Percentiles rank a stretch among this genome's conserved stretches.
These are phyloP conservation scores for Cyphomyrmex costatus DNA, from an alignment of 1,140 invertebrate species.

Conservation along the genomic window DNA sequence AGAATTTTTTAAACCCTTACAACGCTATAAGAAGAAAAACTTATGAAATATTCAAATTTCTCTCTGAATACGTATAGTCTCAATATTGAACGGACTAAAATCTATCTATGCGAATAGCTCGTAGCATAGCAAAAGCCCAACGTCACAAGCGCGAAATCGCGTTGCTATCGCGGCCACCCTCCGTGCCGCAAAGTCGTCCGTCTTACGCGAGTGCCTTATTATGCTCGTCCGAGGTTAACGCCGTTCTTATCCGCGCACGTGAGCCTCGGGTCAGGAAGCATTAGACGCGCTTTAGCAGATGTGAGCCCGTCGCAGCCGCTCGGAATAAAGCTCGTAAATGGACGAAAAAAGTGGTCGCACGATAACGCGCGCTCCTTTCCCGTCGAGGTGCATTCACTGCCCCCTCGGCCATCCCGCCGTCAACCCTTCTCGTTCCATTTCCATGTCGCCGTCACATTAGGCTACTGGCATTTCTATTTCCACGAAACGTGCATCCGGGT, in stretches of 20 bases:
- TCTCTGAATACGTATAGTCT: constrained; percentile 4
- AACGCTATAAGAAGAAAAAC: constrained; percentile 2
- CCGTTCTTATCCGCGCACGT: constrained; percentile 60
- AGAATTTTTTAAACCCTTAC: constrained; percentile 3
- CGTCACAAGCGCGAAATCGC: constrained; percentile 28
- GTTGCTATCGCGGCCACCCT: constrained; percentile 20
- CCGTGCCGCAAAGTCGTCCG: constrained; percentile 62
- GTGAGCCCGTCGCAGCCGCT: constrained; percentile 26
- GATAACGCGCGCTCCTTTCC: constrained; percentile 72
- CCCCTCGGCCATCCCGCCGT: neutral
- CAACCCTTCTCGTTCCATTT: constrained; percentile 63
- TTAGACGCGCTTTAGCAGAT: constrained; percentile 61
- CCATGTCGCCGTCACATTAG: constrained; percentile 77
- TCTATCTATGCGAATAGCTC: constrained; percentile 4
- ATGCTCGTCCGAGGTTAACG: constrained; percentile 62
- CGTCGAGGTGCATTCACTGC: constrained; percentile 38
- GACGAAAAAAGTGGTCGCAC: constrained; percentile 77
- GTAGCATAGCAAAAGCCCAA: constrained; percentile 25
- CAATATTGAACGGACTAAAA: constrained; percentile 31
- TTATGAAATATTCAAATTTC: constrained; percentile 46
- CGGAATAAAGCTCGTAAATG: constrained; percentile 78
- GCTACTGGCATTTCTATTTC: constrained; percentile 68
- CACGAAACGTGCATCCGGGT: constrained; percentile 59
- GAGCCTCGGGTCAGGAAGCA: constrained; percentile 64
- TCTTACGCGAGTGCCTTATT: constrained; percentile 68